Percentiles rank a stretch among this genome's conserved stretches.
phyloP scores from a whole-genome alignment of 2,797 vertebrate genomes.

The Artibeus lituratus region DNA sequence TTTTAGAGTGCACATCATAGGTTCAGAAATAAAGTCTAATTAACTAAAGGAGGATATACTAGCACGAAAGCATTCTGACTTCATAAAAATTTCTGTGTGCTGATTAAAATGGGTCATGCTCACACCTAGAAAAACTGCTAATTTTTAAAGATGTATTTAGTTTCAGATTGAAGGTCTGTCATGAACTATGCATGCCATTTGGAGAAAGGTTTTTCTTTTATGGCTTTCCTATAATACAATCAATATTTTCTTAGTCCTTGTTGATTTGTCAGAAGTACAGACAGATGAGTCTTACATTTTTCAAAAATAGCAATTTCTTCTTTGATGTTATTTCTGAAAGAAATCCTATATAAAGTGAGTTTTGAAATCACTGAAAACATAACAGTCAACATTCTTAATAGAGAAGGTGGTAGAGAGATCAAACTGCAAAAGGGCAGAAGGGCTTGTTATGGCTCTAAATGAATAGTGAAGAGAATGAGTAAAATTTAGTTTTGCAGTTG shows the following conservation, averaged over 20 bases:
- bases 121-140: conserved; percentile 37
- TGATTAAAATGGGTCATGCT: conserved; percentile 62
- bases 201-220: conserved; percentile 32
- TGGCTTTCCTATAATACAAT: background rate
- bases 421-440: background rate
- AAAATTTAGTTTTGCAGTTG: conserved; percentile 13
- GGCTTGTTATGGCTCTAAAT: background rate
- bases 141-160: conserved; percentile 19
- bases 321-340: conserved; percentile 10
- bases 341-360: background rate
- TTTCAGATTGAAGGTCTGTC: conserved; percentile 17
- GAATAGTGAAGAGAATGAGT: background rate
- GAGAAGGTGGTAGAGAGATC: background rate
- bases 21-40: conserved; percentile 73
- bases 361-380: background rate
- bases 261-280: conserved; percentile 32
- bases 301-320: background rate
- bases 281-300: conserved; percentile 17
- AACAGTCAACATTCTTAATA: background rate
- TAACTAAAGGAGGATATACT: conserved; percentile 52
- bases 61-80: conserved; percentile 55
- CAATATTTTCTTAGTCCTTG: conserved; percentile 39
- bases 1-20: conserved; percentile 59
- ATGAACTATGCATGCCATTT: background rate
- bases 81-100: conserved; percentile 54